Percentiles rank a stretch among this genome's conserved stretches.
phyloP scores from a whole-genome alignment of 2,797 vertebrate genomes.

The Enoplosus armatus region DNA sequence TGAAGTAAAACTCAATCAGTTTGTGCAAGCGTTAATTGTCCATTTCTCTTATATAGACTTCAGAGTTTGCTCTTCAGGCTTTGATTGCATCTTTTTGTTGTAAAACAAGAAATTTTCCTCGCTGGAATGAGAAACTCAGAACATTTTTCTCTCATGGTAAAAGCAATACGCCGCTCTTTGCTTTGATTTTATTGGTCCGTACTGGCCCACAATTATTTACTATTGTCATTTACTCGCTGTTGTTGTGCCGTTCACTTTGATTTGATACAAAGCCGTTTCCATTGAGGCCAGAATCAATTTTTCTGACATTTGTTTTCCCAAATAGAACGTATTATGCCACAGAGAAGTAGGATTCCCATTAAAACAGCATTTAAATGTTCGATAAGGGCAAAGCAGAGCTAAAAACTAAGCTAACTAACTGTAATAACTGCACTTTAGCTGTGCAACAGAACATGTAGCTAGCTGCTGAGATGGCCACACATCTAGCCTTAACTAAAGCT shows the following conservation, averaged over 20 bases:
- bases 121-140: background rate
- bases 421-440: background rate
- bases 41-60: background rate
- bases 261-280: too few relatives aligned
- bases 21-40: background rate
- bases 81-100: background rate
- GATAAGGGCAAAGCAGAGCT: background rate
- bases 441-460: background rate
- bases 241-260: too few relatives aligned
- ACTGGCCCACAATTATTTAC: background rate
- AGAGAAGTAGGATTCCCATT: background rate
- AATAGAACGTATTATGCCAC: background rate
- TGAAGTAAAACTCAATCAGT: background rate
- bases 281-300: background rate
- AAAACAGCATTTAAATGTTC: background rate
- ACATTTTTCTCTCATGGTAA: background rate
- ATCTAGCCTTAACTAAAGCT: background rate
- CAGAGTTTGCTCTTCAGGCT: background rate
- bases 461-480: background rate
- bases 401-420: background rate
- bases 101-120: background rate
- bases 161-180: background rate
- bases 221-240: too few relatives aligned
- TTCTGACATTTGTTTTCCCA: background rate
- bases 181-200: background rate